Conservation (phyloP, 2,888 invertebrate species). For the Tetranychus piercei region DNA sequence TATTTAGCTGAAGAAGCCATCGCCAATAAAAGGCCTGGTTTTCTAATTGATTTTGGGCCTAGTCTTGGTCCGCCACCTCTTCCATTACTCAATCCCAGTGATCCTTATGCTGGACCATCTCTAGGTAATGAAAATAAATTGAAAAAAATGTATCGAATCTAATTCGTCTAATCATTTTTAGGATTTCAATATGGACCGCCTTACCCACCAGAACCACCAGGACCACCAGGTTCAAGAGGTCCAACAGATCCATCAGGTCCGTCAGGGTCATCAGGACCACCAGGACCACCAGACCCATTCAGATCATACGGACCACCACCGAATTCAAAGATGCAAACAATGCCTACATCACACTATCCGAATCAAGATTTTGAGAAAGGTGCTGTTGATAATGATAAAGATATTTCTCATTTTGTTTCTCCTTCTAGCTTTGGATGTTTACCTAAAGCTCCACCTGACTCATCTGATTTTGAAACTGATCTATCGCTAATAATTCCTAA, state of each 20-base stretch:
- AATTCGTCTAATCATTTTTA: neutral
- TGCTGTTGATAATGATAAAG: neutral
- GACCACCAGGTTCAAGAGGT: too few relatives aligned
- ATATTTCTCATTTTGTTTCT: neutral
- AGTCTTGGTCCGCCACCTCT: slow-evolving; percentile 1
- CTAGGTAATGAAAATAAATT: neutral
- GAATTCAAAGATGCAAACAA: neutral
- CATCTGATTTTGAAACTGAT: neutral
- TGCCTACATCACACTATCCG: neutral
- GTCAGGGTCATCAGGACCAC: too few relatives aligned
- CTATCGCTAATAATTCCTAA: neutral
- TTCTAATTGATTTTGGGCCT: neutral
- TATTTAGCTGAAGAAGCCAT: slow-evolving; percentile 4
- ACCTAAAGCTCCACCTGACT: neutral
- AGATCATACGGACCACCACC: neutral
- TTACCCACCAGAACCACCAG: too few relatives aligned
- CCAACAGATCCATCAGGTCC: too few relatives aligned
- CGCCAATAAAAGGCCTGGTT: neutral
- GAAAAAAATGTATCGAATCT: neutral
- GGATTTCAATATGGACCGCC: too few relatives aligned
- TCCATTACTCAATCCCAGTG: neutral
- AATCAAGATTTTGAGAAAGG: neutral
- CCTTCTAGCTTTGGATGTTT: neutral
- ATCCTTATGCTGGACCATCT: neutral
- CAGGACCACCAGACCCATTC: too few relatives aligned